Evolutionary conservation across 1,140 invertebrate species (phyloP).

Genomic region (Heliconius hewitsoni): DNA sequence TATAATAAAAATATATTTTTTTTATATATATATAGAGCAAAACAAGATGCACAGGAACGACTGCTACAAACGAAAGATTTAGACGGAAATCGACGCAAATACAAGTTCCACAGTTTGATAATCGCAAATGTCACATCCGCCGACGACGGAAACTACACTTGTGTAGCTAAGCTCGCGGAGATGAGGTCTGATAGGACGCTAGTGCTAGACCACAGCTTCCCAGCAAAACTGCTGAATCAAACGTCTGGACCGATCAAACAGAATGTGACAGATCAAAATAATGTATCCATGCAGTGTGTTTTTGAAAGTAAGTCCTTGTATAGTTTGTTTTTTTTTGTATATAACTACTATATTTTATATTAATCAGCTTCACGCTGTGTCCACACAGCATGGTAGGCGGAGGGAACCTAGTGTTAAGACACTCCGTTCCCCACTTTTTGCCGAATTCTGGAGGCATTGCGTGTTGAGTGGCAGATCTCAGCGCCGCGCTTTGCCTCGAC

Average conservation of each 20-base stretch:
- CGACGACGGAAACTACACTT: constrained; percentile 83
- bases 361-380: too few relatives aligned
- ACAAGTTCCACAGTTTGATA: constrained; percentile 65
- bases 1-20: background rate
- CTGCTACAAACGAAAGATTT: constrained; percentile 48
- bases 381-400: too few relatives aligned
- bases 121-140: constrained; percentile 76
- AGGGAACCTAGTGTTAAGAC: too few relatives aligned
- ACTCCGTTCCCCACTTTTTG: too few relatives aligned
- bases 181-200: constrained; percentile 41
- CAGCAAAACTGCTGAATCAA: constrained; percentile 52
- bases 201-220: constrained; percentile 60
- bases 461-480: too few relatives aligned
- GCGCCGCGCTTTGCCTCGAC: too few relatives aligned
- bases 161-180: constrained; percentile 61
- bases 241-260: constrained; percentile 53
- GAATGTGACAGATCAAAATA: constrained; percentile 54
- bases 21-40: constrained; percentile 46
- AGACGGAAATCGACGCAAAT: constrained; percentile 56
- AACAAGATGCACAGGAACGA: constrained; percentile 44
- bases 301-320: constrained; percentile 65
- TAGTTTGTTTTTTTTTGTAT: background rate
- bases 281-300: constrained; percentile 60
- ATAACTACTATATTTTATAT: background rate
- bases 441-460: too few relatives aligned